Evolutionary conservation across 2,888 invertebrate genomes (phyloP).

Genomic region (Drosophila paramelanica): DNA sequence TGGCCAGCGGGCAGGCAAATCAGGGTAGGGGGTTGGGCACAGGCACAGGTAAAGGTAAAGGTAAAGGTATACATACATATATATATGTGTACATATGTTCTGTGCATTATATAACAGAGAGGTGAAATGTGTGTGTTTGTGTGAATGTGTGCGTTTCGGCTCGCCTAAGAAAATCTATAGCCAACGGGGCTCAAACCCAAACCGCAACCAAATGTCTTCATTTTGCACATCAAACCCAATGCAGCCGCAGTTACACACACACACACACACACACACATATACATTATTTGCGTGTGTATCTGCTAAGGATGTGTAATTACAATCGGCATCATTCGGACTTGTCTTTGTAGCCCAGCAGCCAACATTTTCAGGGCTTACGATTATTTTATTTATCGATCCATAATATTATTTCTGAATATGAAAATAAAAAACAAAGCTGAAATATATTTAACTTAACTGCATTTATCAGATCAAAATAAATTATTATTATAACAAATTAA

Average conservation of each 20-base stretch:
- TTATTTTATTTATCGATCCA: constrained; percentile 21
- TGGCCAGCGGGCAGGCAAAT: constrained; percentile 63
- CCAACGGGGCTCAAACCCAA: constrained; percentile 64
- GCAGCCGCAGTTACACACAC: constrained; percentile 49
- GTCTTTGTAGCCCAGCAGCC: constrained; percentile 46
- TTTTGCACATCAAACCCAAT: constrained; percentile 75
- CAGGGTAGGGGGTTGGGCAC: constrained; percentile 21
- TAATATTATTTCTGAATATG: no score
- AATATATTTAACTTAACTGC: no score
- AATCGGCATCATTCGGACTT: constrained; percentile 70
- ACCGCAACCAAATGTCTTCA: constrained; percentile 76
- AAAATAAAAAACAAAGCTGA: no score
- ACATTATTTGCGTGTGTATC: constrained; percentile 32
- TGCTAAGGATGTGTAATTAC: constrained; percentile 75
- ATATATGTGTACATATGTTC: constrained; percentile 44
- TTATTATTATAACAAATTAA: no score
- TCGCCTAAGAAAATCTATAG: constrained; percentile 75
- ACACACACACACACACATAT: constrained; percentile 2
- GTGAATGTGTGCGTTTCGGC: constrained; percentile 8
- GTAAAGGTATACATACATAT: constrained; percentile 10
- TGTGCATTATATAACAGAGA: constrained; percentile 44
- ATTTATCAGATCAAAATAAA: no score
- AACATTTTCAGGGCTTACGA: constrained; percentile 31
- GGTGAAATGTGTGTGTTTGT: constrained; percentile 4
- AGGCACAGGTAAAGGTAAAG: constrained; percentile 32